These are phyloP conservation scores for Aphelenchoides fujianensis DNA, from an alignment of 1,140 invertebrate genomes.

Conservation along the genomic window DNA sequence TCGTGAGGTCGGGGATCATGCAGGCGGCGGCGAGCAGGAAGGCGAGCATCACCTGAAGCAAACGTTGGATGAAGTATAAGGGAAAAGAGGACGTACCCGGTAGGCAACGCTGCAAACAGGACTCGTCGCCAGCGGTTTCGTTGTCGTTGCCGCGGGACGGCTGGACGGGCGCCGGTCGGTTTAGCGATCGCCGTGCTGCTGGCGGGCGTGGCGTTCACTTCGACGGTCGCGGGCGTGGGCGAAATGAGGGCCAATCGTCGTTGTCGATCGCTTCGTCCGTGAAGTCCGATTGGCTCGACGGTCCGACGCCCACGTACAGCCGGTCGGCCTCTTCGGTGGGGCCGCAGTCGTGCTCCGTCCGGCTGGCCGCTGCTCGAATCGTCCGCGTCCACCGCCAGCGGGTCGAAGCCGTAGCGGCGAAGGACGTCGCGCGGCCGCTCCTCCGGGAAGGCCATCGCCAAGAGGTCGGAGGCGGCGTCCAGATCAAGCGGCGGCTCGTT, in stretches of 20 bases:
- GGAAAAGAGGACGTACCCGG: constrained; percentile 1
- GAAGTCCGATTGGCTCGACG: background rate
- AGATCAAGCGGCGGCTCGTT: constrained; percentile 1
- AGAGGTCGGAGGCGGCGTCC: constrained; percentile 14
- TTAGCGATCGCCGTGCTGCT: background rate
- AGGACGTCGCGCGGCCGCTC: constrained; percentile 13
- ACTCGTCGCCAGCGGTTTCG: constrained; percentile 21
- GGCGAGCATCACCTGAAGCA: constrained; percentile 31
- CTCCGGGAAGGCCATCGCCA: constrained; percentile 21
- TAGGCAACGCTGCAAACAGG: constrained; percentile 20
- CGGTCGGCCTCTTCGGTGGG: constrained; percentile 6
- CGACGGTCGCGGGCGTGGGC: background rate
- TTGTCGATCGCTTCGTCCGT: constrained; percentile 18
- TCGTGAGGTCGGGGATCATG: constrained; percentile 23
- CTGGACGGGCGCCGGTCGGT: background rate
- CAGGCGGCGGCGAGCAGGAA: constrained; percentile 25
- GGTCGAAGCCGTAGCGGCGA: background rate
- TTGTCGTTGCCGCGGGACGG: background rate
- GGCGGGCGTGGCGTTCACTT: background rate
- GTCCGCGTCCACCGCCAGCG: constrained; percentile 6
- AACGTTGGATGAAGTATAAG: too few species aligned
- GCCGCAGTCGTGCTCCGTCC: constrained; percentile 1
- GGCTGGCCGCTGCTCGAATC: background rate
- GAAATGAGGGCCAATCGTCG: constrained; percentile 14
- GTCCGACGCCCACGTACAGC: background rate